Conservation (phyloP, 2,797 vertebrate species). For the Pangasius krempfi region DNA sequence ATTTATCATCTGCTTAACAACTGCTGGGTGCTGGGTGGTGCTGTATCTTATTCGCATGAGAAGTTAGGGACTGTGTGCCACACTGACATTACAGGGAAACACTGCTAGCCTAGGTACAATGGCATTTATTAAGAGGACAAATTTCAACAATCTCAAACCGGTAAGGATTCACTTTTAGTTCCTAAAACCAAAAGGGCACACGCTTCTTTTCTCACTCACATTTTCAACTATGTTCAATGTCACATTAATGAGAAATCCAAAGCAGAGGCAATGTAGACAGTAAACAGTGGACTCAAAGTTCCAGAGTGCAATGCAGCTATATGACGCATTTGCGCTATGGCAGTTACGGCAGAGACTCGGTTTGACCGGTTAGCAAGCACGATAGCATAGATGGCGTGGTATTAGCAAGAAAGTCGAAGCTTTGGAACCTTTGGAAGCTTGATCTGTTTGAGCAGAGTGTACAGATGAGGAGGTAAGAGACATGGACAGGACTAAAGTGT, state of each 20-base stretch:
- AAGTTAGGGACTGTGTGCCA: neutral
- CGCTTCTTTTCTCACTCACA: too few relatives aligned
- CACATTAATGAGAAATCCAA: neutral
- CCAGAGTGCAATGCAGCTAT: neutral
- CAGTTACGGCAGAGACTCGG: too few relatives aligned
- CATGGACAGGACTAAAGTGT: neutral
- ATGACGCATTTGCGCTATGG: neutral
- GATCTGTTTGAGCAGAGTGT: neutral
- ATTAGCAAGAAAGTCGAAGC: neutral
- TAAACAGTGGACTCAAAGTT: neutral
- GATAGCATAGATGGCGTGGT: neutral
- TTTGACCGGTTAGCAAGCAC: neutral
- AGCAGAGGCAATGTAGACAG: neutral
- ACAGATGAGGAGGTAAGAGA: neutral
- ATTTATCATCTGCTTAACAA: neutral
- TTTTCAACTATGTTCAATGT: neutral
- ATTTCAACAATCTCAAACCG: neutral
- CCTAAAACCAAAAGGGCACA: neutral
- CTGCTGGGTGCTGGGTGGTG: neutral
- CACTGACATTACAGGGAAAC: neutral
- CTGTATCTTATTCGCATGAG: neutral
- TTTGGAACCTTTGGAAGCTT: neutral
- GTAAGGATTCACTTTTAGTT: neutral
- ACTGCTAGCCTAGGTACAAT: neutral
- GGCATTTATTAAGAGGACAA: neutral